Base-by-base conservation (phyloP, 2,113 vertebrate genomes). In the Cavia aperea region DNA sequence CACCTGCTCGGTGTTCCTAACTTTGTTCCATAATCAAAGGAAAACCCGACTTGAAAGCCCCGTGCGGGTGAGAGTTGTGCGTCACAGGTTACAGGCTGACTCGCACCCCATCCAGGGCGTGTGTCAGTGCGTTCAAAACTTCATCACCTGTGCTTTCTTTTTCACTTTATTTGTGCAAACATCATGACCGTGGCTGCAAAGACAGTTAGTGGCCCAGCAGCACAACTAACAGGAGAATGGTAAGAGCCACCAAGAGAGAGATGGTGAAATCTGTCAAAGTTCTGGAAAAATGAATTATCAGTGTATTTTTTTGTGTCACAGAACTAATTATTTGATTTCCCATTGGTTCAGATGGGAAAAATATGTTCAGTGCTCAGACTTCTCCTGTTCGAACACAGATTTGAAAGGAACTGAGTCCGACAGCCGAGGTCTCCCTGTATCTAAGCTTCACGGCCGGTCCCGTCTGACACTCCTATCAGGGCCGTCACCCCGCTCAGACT, bases 41-140 rank as follows among this genome's bases (percentile, higher is more conserved):
- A 78, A 51, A 31, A 78, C 10, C 26, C 23, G 6, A 16, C 29
- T 33, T 29, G 46, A 18, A 51, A 51, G 31, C 18, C 15, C 15
- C 1, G 29, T 7, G 3, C 4, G 15, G 26, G 29, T 46, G 0
- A 23, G 39, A 6, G 39, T 2, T 23, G 7, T 4, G 43, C 10
- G 7, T 68, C 65, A 15, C 68, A 4, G 4, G 70, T 21, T 1
- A 21, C 70, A 3, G 39, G 39, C 13, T 51, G 46, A 4, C 46
- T 3, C 46, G 3, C 26, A 33, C 15, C 5, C 18, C 15, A 9
- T 3, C 4, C 26, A 1, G 24, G 16, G 26, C 73, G 9, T 15
- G 7, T 4, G 46, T 31, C 3, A 9, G 29, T 31, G 46, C 12
- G 8, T 51, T 78, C 70, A 31, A 78, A 49, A 7, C 46, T 46